Base-by-base conservation (phyloP, 2,888 invertebrate genomes). In the Dryobota labecula region DNA sequence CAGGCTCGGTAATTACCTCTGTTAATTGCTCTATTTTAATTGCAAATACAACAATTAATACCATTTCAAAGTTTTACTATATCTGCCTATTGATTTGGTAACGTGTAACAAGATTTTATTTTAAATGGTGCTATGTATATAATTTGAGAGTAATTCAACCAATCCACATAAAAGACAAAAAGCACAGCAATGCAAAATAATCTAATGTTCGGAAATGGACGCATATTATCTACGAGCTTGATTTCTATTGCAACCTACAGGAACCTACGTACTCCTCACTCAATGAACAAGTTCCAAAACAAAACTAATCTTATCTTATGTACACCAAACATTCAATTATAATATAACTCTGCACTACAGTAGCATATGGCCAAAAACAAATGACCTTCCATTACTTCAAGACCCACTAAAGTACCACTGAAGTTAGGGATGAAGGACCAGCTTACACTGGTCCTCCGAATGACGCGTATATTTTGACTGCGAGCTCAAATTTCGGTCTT, bases 401-500 rank as follows among this genome's bases (percentile, higher is more conserved):
- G 18, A 56, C 20, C 73, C 15, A 18, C 47, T 11, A 68, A 41
- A 57, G 30, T 51, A 62, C 18, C 0, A 8, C 2, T 2, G 0
- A 33, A 38, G 11, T 43, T 49, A 36, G 33, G 1, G 1, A 20
- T 2, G 0, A 63, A 20, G 24, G 69, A 27, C 62, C 76, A 73
- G 38, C 13, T 38, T 54, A 60, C 36, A 49, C 33, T 74, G 75
- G 76, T n/a, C 36, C 18, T 36, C 15, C 41, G 64, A 72, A 82
- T 73, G 78, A 76, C 79, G 83, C 63, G 70, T 84, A 77, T 90
- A 89, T 90, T 90, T 89, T 89, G 90, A 88, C 89, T 86, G 82
- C 76, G 82, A 83, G 84, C 81, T 91, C 90, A 83, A 82, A 87
- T 90, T 88, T 90, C 90, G 85, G 83, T 76, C 73, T 82, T 83